Evolutionary conservation across 1,140 invertebrate genomes (phyloP).

Genomic region (Drosophila neocordata): DNA sequence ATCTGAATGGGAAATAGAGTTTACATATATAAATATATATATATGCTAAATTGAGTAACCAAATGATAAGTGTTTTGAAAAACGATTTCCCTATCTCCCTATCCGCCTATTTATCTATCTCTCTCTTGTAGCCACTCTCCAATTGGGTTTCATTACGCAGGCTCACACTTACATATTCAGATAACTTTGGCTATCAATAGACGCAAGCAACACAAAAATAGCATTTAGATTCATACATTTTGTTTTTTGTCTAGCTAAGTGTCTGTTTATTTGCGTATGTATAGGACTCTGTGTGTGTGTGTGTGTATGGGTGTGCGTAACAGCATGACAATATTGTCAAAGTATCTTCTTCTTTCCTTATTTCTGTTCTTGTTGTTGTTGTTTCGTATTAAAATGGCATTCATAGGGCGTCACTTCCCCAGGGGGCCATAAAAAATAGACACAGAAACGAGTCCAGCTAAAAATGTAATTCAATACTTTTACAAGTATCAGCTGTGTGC

Average conservation of each 20-base stretch:
- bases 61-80: constrained; percentile 56
- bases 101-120: not conserved
- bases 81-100: constrained; percentile 10
- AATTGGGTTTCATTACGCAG: constrained; percentile 47
- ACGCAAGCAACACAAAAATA: constrained; percentile 64
- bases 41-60: constrained; percentile 47
- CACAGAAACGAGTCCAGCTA: constrained; percentile 30
- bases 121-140: constrained; percentile 29
- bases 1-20: constrained; percentile 23
- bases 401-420: constrained; percentile 73
- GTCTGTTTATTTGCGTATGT: constrained; percentile 30
- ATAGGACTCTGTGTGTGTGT: constrained; percentile 11
- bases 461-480: constrained; percentile 50
- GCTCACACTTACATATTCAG: constrained; percentile 28
- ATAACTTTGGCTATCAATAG: constrained; percentile 63
- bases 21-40: constrained; percentile 35
- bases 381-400: constrained; percentile 64
- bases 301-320: constrained; percentile 23
- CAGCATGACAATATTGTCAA: constrained; percentile 69
- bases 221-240: constrained; percentile 53
- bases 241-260: constrained; percentile 41
- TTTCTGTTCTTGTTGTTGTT: constrained; percentile 6
- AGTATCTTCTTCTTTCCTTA: constrained; percentile 33
- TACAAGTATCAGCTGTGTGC: constrained; percentile 4
- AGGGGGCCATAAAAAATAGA: constrained; percentile 70